Percentiles rank a stretch among this genome's conserved stretches.
These are phyloP conservation scores for Sacculina carcini DNA, from an alignment of 2,888 invertebrate genomes.

Conservation along the genomic window DNA sequence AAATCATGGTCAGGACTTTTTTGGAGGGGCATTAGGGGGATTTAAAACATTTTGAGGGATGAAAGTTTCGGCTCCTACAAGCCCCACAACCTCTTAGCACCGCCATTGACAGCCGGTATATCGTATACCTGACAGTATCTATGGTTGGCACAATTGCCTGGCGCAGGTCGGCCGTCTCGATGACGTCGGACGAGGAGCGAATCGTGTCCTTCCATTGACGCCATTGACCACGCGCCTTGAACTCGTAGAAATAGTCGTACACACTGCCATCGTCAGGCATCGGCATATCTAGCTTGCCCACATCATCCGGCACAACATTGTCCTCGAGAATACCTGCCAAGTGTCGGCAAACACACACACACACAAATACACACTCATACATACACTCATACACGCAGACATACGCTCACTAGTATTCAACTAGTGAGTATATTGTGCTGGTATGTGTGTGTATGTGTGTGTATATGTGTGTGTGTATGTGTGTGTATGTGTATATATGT, in stretches of 20 bases:
- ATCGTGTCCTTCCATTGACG: constrained; percentile 13
- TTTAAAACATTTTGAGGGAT: too few species aligned
- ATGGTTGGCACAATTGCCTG: constrained; percentile 24
- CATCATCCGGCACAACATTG: constrained; percentile 24
- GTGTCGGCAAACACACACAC: background rate
- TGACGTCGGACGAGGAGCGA: constrained; percentile 22
- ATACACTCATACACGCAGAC: background rate
- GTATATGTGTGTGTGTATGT: background rate
- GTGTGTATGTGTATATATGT: constrained; percentile 1
- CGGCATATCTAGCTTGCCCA: constrained; percentile 29
- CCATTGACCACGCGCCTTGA: constrained; percentile 24
- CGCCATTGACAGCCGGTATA: background rate
- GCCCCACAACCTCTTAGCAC: too few species aligned
- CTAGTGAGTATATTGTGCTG: background rate
- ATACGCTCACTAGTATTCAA: background rate
- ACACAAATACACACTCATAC: background rate
- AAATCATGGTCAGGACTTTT: too few species aligned
- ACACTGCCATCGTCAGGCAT: constrained; percentile 44
- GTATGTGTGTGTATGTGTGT: background rate
- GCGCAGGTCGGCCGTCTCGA: constrained; percentile 18
- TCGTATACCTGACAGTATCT: constrained; percentile 21
- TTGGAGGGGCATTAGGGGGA: too few species aligned
- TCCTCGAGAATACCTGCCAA: background rate
- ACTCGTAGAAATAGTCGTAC: constrained; percentile 55
- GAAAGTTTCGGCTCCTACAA: too few species aligned